Conservation (phyloP, 2,888 invertebrate genomes). For the Hemistola chrysoprasaria region DNA sequence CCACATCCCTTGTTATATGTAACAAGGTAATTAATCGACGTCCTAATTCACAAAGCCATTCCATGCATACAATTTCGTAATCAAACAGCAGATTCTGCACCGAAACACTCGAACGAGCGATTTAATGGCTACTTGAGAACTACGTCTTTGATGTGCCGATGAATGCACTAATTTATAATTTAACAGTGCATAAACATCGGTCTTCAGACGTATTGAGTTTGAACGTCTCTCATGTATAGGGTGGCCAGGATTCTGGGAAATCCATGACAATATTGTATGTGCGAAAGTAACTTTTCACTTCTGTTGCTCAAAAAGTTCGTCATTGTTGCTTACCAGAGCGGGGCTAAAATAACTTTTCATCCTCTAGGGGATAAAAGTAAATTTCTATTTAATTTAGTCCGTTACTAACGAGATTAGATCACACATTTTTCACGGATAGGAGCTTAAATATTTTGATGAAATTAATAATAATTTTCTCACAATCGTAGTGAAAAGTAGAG, state of each 20-base stretch:
- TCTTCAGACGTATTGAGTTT: slow-evolving; percentile 17
- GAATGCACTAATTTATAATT: slow-evolving; percentile 29
- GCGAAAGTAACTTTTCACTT: background rate
- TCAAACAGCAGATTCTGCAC: slow-evolving; percentile 11
- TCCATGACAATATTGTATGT: slow-evolving; percentile 1
- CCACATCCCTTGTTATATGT: too few relatives aligned
- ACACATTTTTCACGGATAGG: too few relatives aligned
- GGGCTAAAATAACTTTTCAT: too few relatives aligned
- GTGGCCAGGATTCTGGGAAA: slow-evolving; percentile 6
- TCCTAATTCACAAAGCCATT: slow-evolving; percentile 8
- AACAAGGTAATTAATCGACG: background rate
- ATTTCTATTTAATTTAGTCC: too few relatives aligned
- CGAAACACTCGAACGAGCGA: slow-evolving; percentile 3
- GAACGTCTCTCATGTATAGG: slow-evolving; percentile 13
- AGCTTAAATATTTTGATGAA: too few relatives aligned
- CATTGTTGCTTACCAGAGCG: too few relatives aligned
- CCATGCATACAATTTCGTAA: slow-evolving; percentile 11
- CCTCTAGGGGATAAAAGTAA: too few relatives aligned
- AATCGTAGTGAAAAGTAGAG: too few relatives aligned
- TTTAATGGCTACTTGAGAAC: slow-evolving; percentile 15
- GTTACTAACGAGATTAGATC: too few relatives aligned
- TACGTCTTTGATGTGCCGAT: slow-evolving; percentile 24
- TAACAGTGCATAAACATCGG: slow-evolving; percentile 26
- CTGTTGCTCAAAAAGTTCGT: too few relatives aligned
- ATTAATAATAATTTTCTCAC: too few relatives aligned